A percentile compares a stretch with the other conserved stretches of the same genome.
Conservation (phyloP, 2,797 vertebrate species). For the Streptopelia turtur region DNA sequence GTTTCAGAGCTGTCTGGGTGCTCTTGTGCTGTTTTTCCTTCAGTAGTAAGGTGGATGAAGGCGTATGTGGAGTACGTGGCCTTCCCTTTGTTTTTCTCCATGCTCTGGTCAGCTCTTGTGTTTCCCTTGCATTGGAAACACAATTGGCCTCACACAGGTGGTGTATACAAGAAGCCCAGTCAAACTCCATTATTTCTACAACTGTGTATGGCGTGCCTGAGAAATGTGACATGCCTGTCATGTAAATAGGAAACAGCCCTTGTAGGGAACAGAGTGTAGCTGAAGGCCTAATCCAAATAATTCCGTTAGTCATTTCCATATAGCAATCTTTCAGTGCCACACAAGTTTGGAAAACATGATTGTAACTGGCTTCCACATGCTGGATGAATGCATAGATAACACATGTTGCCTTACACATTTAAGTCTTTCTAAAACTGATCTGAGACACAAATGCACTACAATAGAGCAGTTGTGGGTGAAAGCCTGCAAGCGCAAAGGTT, state of each 20-base stretch:
- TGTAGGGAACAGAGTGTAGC: not conserved
- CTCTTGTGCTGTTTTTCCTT: not conserved
- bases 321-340: not conserved
- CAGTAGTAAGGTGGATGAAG: not conserved
- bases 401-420: not conserved
- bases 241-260: conserved; percentile 3
- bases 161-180: not conserved
- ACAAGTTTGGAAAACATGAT: not conserved
- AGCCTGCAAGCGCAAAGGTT: not conserved
- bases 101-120: not conserved
- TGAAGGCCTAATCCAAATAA: conserved; percentile 17
- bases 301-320: not conserved
- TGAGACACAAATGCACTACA: fast-evolving
- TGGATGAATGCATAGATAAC: not conserved
- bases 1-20: not conserved
- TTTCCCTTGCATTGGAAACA: not conserved
- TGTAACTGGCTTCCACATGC: not conserved
- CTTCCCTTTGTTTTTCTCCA: not conserved
- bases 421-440: not conserved
- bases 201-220: not conserved
- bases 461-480: not conserved
- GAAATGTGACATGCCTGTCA: not conserved
- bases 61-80: not conserved
- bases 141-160: not conserved
- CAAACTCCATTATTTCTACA: not conserved